These are phyloP conservation scores for Oscheius sp. DNA, from an alignment of 2,888 invertebrate genomes.

Conservation along the genomic window DNA sequence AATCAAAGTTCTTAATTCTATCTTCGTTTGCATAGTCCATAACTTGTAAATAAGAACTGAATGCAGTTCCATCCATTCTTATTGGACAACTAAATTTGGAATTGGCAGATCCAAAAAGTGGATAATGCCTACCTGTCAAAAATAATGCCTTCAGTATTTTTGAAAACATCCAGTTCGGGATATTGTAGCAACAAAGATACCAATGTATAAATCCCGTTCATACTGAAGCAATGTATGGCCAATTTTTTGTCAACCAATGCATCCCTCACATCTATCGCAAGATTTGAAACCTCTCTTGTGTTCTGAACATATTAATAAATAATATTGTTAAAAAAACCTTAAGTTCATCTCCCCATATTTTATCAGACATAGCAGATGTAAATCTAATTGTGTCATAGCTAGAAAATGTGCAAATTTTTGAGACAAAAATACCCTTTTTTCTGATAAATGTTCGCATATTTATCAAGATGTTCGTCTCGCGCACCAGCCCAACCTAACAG, in stretches of 20 bases:
- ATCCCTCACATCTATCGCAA: not conserved
- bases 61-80: too few species aligned
- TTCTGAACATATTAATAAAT: not conserved
- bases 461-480: not conserved
- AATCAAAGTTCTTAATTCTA: not conserved
- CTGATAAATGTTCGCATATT: slow-evolving; percentile 9
- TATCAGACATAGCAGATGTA: not conserved
- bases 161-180: slow-evolving; percentile 8
- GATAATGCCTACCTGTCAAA: slow-evolving; percentile 11
- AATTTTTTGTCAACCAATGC: not conserved
- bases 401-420: not conserved
- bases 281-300: not conserved
- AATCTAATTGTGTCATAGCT: slow-evolving; percentile 3
- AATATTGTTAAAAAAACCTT: not conserved
- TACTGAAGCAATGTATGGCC: slow-evolving; percentile 21
- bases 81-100: not conserved
- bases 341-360: not conserved
- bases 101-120: not conserved
- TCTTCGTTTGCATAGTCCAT: slow-evolving; percentile 14
- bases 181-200: not conserved
- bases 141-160: slow-evolving; percentile 14
- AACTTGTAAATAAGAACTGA: slow-evolving; percentile 6
- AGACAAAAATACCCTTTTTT: not conserved
- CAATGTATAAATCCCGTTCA: slow-evolving; percentile 17
- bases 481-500: slow-evolving; percentile 20